Evolutionary conservation across 2,113 vertebrate species (phyloP), one percentile per base, ranked within the genome.

Genomic region (Percina caprodes): DNA sequence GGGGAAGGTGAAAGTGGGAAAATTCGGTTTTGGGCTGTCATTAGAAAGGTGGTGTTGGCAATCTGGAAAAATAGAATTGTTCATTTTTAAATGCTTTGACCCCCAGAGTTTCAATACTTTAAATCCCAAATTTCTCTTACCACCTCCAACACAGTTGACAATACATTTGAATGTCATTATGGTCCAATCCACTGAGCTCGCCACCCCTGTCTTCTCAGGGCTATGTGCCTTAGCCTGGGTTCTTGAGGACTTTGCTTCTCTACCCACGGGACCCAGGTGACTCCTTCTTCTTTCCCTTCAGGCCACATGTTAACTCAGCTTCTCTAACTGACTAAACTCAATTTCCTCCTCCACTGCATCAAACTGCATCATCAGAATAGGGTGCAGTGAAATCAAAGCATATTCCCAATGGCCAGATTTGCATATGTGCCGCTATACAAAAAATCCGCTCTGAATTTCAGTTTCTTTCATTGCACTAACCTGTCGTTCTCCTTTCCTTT

Each of bases 261-360:
- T 74, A 86, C 89, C 79, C 88, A 74, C 19, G 83, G 88, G 92
- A 93, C 81, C 80, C 63, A 88, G 87, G 86, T 84, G 88, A 90
- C 90, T 93, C 76, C 72, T 82, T 81, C 66, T 69, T 77, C 61
- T 86, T 84, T 89, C 91, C 92, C 93, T 91, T 54, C 84, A 92
- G 90, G 92, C 92, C 86, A 91, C 86, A 88, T 91, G 90, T 93
- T 94, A 95, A 94, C 93, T 89, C 84, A 74, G 86, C 84, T 82
- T 90, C 83, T 91, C 90, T 90, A 88, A 93, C 90, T 91, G 85
- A 88, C 89, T 91, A 92, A 94, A 93, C 92, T 93, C 92, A 92
- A 93, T 94, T 94, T 94, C 88, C 92, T 92, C 91, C 94, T 91
- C 80, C 82, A 90, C 88, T 93, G 93, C 93, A 81, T 92, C 88